These are phyloP conservation scores for Lasioglossum leucozonium DNA, from an alignment of 2,888 invertebrate genomes.

Conservation along the genomic window DNA sequence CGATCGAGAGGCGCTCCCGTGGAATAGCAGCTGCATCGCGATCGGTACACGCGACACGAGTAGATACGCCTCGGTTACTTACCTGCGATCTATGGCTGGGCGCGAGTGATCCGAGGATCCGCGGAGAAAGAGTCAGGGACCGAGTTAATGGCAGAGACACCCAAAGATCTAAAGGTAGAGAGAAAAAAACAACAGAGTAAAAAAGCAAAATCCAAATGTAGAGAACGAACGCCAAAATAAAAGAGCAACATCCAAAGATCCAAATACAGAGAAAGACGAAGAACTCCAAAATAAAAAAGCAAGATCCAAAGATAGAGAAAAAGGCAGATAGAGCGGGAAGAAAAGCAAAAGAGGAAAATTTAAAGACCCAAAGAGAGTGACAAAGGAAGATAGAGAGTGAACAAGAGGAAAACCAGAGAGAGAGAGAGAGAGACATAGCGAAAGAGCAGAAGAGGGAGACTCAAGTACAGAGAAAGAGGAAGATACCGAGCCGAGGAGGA, in stretches of 20 bases:
- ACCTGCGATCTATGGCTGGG: conserved; percentile 59
- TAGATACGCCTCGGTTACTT: conserved; percentile 63
- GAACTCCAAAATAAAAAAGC: too few species aligned
- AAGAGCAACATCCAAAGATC: too few species aligned
- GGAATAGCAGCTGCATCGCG: conserved; percentile 42
- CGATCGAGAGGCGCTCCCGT: conserved; percentile 16
- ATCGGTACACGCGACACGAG: conserved; percentile 60
- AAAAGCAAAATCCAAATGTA: not conserved
- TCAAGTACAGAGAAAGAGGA: not conserved
- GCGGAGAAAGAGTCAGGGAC: not conserved
- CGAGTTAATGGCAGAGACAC: not conserved
- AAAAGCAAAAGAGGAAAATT: not conserved
- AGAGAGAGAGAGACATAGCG: not conserved
- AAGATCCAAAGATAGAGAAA: not conserved
- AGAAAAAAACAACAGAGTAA: not conserved
- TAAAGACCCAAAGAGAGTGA: not conserved
- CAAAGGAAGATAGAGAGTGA: not conserved
- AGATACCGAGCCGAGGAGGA: not conserved
- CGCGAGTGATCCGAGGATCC: not conserved
- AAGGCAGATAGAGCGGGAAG: too few species aligned
- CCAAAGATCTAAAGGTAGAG: not conserved
- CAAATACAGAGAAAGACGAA: too few species aligned
- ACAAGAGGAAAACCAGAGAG: too few species aligned
- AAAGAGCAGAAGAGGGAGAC: not conserved
- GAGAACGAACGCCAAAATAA: not conserved